Base-by-base conservation (phyloP, 1,140 invertebrate genomes). In the Drosophila insularis region DNA sequence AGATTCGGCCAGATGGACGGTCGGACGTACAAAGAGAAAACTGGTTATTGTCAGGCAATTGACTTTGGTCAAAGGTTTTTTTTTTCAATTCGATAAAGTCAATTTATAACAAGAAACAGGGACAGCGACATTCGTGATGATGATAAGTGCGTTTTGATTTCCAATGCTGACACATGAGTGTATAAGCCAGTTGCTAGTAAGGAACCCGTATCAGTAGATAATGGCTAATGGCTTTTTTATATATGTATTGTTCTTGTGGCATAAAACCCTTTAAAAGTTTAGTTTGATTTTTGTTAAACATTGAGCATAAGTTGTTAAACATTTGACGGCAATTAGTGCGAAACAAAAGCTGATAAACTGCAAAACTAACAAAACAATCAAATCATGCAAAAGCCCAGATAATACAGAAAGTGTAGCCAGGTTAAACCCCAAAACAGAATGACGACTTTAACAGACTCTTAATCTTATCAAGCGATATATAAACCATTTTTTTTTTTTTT, bases 21-120 rank as follows among this genome's bases (percentile, higher is more conserved):
- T 10, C 46, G 0, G 23, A 27, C 23, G 23, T 1, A 2, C 23
- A 4, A 3, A 23, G 27, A 35, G 32, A 58, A 32, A 58, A 58
- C 55, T 35, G 55, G 55, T 58, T 58, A 35, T 35, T 37, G 55
- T 37, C 31, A 35, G 10, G 31, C 14, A 37, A 59, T 21, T 71
- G 69, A 77, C 74, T 77, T 77, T 77, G 68, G 74, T 77, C 74
- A 77, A 62, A 62, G 67, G 69, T 74, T 62, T 74, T 21, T 53
- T 74, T 62, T 74, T 21, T 53, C 17, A 58, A 58, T 27, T 55
- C 31, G 73, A 76, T 76, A 76, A 63, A 76, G 10, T 19, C 39
- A 23, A 56, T 46, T 32, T 61, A 76, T 64, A 77, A 35, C 61
- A 66, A 63, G 64, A 76, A 69, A 59, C 40, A 58, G 40, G 10